A percentile compares a stretch with the other conserved stretches of the same genome.
phyloP scores from a whole-genome alignment of 2,797 vertebrate genomes.

The Manis crassicaudata region DNA sequence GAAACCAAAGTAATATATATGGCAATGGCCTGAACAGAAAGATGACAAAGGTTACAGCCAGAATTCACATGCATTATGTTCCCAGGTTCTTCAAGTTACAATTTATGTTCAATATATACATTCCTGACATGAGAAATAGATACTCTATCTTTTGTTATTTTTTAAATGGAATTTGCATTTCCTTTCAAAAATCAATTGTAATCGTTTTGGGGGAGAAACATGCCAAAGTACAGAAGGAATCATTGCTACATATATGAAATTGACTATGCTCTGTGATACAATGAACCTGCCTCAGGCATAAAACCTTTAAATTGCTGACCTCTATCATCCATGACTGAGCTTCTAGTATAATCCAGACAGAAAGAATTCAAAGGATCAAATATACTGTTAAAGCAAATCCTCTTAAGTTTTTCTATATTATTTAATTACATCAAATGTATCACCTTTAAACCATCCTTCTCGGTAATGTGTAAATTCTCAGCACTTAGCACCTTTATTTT shows the following conservation, averaged over 20 bases:
- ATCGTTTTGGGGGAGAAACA: background rate
- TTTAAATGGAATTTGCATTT: background rate
- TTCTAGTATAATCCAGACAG: background rate
- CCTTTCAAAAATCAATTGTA: background rate
- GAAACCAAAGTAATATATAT: background rate
- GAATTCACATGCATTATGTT: background rate
- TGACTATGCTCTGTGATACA: background rate
- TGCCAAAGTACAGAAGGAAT: background rate
- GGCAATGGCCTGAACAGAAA: background rate
- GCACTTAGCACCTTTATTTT: background rate
- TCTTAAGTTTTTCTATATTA: background rate
- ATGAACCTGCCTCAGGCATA: background rate
- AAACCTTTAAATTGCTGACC: background rate
- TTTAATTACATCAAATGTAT: conserved; percentile 8
- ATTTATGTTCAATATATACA: background rate
- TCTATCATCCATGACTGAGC: background rate
- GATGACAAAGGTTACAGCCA: background rate
- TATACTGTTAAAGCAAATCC: background rate
- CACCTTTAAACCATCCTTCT: background rate
- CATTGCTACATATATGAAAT: background rate
- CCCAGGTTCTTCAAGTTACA: background rate
- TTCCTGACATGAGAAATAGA: background rate
- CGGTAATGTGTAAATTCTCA: background rate
- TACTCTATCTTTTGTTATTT: background rate
- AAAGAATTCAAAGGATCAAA: conserved; percentile 6